Evolutionary conservation across 2,113 vertebrate genomes (phyloP), one percentile per base, ranked within the genome.

Genomic region (Caranx ignobilis): DNA sequence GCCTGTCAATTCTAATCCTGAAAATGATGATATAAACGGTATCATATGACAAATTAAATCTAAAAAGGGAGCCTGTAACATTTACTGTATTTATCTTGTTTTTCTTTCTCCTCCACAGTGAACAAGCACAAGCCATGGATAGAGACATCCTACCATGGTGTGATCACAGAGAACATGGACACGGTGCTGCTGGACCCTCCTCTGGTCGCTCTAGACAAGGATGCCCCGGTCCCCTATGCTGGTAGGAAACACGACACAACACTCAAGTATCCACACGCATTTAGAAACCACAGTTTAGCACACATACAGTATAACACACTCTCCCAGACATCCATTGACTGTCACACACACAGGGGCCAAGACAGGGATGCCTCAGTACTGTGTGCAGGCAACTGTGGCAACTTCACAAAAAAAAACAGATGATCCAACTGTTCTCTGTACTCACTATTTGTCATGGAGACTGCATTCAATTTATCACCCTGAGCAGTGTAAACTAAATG

Each of bases 91-190:
- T 75, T 11, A 39, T 71, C 31, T 11, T 77, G 12, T 45, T 82
- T 8, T 55, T 43, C 54, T n/a, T 12, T 62, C 11, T 71, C 6
- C 18, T 82, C 89, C 2, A 43, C 83, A 99, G 98, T 98, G 71
- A 99, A 99, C 93, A 99, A 98, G 87, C 98, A 99, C 94, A 99
- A 99, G 74, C 98, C 98, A 4, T 99, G 98, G 98, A 99, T 99
- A 54, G 98, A 99, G 94, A 97, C 97, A 0, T 98, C 98, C 0
- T 99, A 99, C 87, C 98, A 99, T 9, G 98, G 98, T 65, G 96
- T 99, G 87, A 96, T 99, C 89, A 98, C 96, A 0, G 98, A 99
- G 93, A 99, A 99, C 93, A 97, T 97, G 10, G 96, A 98, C 87
- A 98, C 96, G 0, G 97, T 99, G 63, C 96, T 99, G 90, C 90